Evolutionary conservation across 1,140 invertebrate species (phyloP).

Genomic region (Patella vulgata): DNA sequence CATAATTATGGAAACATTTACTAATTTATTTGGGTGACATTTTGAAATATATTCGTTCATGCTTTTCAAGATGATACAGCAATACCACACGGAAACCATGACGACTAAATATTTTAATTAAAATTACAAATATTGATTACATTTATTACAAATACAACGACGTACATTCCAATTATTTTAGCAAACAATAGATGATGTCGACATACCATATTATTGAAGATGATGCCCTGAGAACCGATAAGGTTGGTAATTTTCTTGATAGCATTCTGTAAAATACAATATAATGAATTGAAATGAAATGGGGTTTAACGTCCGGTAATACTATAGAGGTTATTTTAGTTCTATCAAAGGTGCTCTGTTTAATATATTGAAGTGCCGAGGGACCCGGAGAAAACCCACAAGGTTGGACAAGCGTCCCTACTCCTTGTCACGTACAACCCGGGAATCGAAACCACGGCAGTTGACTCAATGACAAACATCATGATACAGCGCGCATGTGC

Average conservation of each 20-base stretch:
- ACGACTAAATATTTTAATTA: conserved; percentile 3
- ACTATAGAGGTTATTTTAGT: too few relatives aligned
- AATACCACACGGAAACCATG: background rate
- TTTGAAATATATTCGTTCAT: background rate
- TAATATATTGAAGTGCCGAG: too few relatives aligned
- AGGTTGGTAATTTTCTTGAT: conserved; percentile 74
- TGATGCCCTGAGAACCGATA: conserved; percentile 74
- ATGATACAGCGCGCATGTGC: too few relatives aligned
- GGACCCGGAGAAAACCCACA: too few relatives aligned
- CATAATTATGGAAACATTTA: too few relatives aligned
- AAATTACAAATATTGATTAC: background rate
- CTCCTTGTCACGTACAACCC: too few relatives aligned
- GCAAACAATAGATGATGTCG: background rate
- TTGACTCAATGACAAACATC: too few relatives aligned
- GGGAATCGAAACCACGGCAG: too few relatives aligned
- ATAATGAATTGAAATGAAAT: background rate
- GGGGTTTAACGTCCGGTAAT: too few relatives aligned
- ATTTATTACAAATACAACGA: background rate
- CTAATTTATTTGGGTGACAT: background rate
- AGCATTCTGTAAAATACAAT: conserved; percentile 71
- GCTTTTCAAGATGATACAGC: background rate
- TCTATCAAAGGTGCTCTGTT: too few relatives aligned
- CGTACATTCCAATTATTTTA: background rate
- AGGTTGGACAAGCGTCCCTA: too few relatives aligned
- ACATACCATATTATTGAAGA: conserved; percentile 80